Percentiles rank a stretch among this genome's conserved stretches.
Evolutionary conservation across 2,797 vertebrate species (phyloP).

Genomic region (Falco naumanni): DNA sequence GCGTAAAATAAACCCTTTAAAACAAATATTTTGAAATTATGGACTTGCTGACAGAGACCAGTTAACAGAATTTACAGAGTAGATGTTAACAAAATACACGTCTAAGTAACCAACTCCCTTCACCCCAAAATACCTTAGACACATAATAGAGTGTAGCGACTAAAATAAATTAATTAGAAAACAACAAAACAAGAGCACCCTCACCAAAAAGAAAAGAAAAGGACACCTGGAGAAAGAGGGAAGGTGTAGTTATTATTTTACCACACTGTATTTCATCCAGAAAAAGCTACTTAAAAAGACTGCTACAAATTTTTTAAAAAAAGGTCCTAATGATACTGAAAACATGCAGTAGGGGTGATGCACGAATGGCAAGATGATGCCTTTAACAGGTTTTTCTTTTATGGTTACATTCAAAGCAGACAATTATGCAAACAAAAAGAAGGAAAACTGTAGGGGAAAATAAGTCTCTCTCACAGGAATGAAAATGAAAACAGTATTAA

Average conservation of each 20-base stretch:
- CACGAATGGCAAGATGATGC: neutral
- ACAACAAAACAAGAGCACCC: neutral
- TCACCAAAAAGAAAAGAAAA: neutral
- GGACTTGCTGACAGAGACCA: neutral
- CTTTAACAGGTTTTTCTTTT: conserved; percentile 2
- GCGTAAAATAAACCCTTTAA: neutral
- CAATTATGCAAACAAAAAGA: conserved; percentile 13
- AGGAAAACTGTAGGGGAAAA: neutral
- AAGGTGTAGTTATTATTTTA: neutral
- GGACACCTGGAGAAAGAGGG: neutral
- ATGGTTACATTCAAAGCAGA: neutral
- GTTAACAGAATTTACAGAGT: neutral
- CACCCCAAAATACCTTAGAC: neutral
- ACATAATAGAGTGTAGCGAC: neutral
- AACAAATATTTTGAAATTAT: neutral
- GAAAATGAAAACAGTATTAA: conserved; percentile 35
- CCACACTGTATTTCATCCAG: neutral
- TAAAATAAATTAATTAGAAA: neutral
- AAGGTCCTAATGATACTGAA: neutral
- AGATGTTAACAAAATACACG: neutral
- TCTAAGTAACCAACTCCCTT: neutral
- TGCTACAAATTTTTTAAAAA: neutral
- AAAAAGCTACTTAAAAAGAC: neutral
- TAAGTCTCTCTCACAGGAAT: neutral
- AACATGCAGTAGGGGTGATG: neutral